Evolutionary conservation across 2,888 invertebrate genomes (phyloP), one percentile per base, ranked within the genome.

Genomic region (Podotricha telesiphe): DNA sequence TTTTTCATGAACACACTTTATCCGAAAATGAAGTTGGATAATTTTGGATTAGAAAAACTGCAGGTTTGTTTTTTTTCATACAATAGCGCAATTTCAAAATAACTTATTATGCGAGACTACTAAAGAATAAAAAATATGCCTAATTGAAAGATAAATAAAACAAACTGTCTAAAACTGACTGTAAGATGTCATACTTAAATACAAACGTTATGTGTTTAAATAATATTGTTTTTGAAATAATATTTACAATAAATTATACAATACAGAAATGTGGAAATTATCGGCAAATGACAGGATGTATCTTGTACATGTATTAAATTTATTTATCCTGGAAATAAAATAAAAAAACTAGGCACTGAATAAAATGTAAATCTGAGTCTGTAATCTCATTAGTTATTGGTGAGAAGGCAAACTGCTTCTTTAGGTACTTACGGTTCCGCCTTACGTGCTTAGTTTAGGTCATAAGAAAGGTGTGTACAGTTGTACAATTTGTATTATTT

Each of bases 11-110:
- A 48, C 62, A 62, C 62, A 66, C 65, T 61, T 67, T 58, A 63
- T 66, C 61, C 71, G 58, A 72, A 71, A 69, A 93, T 93, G 93
- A 93, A 92, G 86, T 81, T 93, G 86, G 92, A 93, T 85, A 93
- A 92, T 78, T 87, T 87, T 81, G 89, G 91, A 82, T 90, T 91
- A 81, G 90, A 92, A 79, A 91, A 90, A 78, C 81, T 92, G 77
- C 90, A 92, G 91, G 93, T 91, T 69, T 40, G 78, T 13, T 82
- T 55, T 71, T 58, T 66, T 65, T 68, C 53, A 45, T 48, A 65
- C 2, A 13, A 2, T 13, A 10, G 4, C 6, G 37, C 6, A 37
- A 37, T 37, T 37, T 8, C 4, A 37, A 37, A 37, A 37, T 8
- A 10, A 37, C 4, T n/a, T n/a, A n/a, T 10, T 37, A 8, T 28